phyloP scores from a whole-genome alignment of 2,797 vertebrate genomes.

The Alcedo atthis region DNA sequence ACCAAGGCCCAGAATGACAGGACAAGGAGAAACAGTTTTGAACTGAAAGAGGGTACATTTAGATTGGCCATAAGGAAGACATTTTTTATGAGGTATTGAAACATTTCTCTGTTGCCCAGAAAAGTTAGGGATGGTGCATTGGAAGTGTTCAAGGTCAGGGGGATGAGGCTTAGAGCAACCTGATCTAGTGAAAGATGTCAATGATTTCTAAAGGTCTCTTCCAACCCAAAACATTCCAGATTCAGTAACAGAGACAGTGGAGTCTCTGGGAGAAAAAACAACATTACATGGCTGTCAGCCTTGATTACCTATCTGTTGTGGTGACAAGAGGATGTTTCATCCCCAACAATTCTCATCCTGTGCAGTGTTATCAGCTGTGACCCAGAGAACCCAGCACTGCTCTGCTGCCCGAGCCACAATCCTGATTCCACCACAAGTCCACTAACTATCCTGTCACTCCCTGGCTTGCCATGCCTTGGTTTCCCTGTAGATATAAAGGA shows the following conservation, averaged over 20 bases:
- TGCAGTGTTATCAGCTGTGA: background rate
- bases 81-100: background rate
- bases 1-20: background rate
- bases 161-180: background rate
- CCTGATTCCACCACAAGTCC: background rate
- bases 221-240: background rate
- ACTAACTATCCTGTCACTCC: background rate
- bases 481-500: background rate
- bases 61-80: background rate
- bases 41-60: background rate
- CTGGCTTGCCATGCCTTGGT: background rate
- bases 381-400: background rate
- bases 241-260: background rate
- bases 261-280: background rate
- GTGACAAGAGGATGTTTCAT: background rate
- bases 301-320: background rate
- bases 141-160: background rate
- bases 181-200: background rate
- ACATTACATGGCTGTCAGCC: background rate
- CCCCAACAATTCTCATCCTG: background rate
- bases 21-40: background rate
- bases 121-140: rapidly evolving
- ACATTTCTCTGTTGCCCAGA: background rate
- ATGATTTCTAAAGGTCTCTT: background rate
- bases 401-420: background rate